Conservation (phyloP, 2,888 invertebrate genomes). For the Calameuta filiformis region DNA sequence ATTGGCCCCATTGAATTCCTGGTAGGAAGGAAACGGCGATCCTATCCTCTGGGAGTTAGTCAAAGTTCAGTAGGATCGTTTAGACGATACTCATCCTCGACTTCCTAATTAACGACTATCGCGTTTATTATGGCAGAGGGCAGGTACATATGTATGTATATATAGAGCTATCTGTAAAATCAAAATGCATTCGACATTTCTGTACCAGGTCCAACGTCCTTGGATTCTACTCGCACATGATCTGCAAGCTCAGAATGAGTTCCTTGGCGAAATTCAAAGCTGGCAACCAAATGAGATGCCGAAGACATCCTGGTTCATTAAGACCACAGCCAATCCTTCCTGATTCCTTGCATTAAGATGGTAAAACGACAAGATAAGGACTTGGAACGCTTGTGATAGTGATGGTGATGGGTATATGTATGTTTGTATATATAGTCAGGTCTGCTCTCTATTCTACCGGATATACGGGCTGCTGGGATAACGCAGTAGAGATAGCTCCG, state of each 20-base stretch:
- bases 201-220: background rate
- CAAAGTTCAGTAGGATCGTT: background rate
- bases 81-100: slow-evolving; percentile 1
- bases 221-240: background rate
- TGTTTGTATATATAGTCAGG: slow-evolving; percentile 22
- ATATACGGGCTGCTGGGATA: slow-evolving; percentile 45
- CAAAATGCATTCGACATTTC: background rate
- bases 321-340: slow-evolving; percentile 31
- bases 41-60: background rate
- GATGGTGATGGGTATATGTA: slow-evolving; percentile 19
- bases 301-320: slow-evolving; percentile 26
- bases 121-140: background rate
- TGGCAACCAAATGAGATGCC: slow-evolving; percentile 23
- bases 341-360: slow-evolving; percentile 48
- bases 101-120: slow-evolving; percentile 1
- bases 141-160: background rate
- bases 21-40: slow-evolving; percentile 15
- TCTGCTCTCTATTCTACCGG: slow-evolving; percentile 38
- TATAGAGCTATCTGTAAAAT: background rate
- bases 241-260: background rate
- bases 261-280: slow-evolving; percentile 5
- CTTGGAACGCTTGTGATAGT: slow-evolving; percentile 19
- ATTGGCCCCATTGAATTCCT: slow-evolving; percentile 13
- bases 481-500: slow-evolving; percentile 48
- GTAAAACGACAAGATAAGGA: slow-evolving; percentile 50